Percentiles rank a stretch among this genome's conserved stretches.
phyloP scores from a whole-genome alignment of 2,888 invertebrate genomes.

The Hoplodrina blanda region DNA sequence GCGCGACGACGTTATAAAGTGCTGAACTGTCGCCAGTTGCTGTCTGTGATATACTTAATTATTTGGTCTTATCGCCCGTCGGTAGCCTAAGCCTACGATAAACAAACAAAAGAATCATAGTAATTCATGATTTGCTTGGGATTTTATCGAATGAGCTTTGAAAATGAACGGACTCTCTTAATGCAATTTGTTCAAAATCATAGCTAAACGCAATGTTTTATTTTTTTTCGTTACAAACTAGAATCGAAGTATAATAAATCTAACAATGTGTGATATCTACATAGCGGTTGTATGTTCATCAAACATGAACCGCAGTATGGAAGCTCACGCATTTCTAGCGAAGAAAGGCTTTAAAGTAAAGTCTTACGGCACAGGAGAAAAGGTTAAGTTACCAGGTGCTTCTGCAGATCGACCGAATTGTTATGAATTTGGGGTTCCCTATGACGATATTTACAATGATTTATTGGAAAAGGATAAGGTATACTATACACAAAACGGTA shows the following conservation, averaged over 20 bases:
- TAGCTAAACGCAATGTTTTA: constrained; percentile 39
- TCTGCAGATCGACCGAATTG: constrained; percentile 98
- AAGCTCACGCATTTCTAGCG: constrained; percentile 98
- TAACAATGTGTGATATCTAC: constrained; percentile 89
- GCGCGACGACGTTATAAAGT: too few relatives aligned
- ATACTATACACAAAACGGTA: constrained; percentile 99
- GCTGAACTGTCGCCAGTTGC: neutral
- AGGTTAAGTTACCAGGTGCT: constrained; percentile 99
- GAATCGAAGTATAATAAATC: constrained; percentile 20
- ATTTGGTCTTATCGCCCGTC: neutral
- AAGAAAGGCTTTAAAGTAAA: constrained; percentile 99
- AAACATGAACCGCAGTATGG: constrained; percentile 99
- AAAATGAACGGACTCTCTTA: constrained; percentile 33
- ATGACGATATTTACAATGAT: constrained; percentile 99
- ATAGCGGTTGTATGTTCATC: constrained; percentile 99
- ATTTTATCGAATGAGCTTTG: constrained; percentile 1
- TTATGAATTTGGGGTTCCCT: constrained; percentile 98
- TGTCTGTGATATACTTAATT: neutral
- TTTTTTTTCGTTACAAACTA: constrained; percentile 21
- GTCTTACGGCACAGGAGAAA: constrained; percentile 98
- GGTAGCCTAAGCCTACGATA: constrained; percentile 4
- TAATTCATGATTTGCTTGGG: constrained; percentile 4
- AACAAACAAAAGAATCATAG: neutral
- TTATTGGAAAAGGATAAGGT: constrained; percentile 96
- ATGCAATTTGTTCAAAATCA: constrained; percentile 17